Conservation (phyloP, 2,797 vertebrate species). For the Naso thynnoides region DNA sequence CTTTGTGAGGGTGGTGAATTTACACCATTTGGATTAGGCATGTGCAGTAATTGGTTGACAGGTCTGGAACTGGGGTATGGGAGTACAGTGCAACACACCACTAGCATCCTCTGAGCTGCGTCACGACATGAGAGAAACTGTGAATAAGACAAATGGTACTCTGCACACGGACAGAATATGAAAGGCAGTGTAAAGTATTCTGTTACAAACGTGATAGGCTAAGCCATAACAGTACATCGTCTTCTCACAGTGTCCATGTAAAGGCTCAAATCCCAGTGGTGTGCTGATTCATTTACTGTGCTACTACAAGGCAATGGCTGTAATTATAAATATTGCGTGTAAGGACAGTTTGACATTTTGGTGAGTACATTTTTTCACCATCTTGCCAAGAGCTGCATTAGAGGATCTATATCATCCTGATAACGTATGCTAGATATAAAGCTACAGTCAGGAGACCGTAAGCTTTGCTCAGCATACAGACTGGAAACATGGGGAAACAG, state of each 20-base stretch:
- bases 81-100: constrained; percentile 25
- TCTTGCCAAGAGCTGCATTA: neutral
- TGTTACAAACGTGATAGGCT: constrained; percentile 74
- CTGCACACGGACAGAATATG: constrained; percentile 62
- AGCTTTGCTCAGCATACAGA: neutral
- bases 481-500: neutral
- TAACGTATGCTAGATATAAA: neutral
- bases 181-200: constrained; percentile 60
- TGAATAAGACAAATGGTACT: constrained; percentile 64
- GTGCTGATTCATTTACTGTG: constrained; percentile 40
- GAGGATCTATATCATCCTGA: neutral
- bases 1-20: constrained; percentile 75
- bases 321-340: constrained; percentile 22
- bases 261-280: constrained; percentile 32
- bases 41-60: constrained; percentile 62
- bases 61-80: constrained; percentile 48
- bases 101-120: constrained; percentile 43
- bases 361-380: neutral
- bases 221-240: constrained; percentile 57
- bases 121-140: constrained; percentile 62
- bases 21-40: constrained; percentile 72
- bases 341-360: neutral
- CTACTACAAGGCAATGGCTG: constrained; percentile 33
- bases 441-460: neutral
- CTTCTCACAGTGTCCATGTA: constrained; percentile 59